Percentiles rank a stretch among this genome's conserved stretches.
phyloP scores from a whole-genome alignment of 2,113 vertebrate species.

The Vimba vimba region DNA sequence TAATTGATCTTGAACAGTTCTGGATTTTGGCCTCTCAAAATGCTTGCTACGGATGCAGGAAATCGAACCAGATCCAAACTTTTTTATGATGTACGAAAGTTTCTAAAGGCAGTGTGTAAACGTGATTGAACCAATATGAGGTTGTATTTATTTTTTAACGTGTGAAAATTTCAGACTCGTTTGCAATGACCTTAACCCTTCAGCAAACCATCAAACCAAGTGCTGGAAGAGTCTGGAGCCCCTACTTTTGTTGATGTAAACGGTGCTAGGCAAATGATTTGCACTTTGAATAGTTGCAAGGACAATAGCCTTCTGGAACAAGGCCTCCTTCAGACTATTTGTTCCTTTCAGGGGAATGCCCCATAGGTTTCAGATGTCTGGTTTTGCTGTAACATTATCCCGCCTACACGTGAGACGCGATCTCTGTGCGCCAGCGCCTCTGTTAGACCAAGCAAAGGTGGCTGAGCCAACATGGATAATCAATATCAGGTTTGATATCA shows the following conservation, averaged over 20 bases:
- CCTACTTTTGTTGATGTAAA: background rate
- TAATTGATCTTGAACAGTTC: too few relatives aligned
- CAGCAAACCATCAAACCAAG: background rate
- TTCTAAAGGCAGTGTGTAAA: too few relatives aligned
- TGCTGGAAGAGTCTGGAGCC: background rate
- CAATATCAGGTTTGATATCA: background rate
- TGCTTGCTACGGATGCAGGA: too few relatives aligned
- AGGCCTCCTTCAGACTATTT: background rate
- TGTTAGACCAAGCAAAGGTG: background rate
- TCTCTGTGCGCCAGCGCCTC: background rate
- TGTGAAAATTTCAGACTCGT: too few relatives aligned
- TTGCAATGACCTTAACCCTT: background rate
- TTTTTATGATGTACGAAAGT: too few relatives aligned
- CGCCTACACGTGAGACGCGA: background rate
- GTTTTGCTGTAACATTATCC: slow-evolving; percentile 13
- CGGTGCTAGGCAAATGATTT: background rate
- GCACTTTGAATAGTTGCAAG: background rate
- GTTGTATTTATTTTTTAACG: too few relatives aligned
- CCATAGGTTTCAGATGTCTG: background rate
- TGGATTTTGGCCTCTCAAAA: too few relatives aligned
- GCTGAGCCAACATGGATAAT: slow-evolving; percentile 2
- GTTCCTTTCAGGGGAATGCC: background rate
- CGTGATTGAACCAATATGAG: too few relatives aligned
- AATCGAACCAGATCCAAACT: too few relatives aligned
- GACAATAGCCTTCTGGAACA: background rate